A percentile compares a stretch with the other conserved stretches of the same genome.
Evolutionary conservation across 2,888 invertebrate genomes (phyloP).

Genomic region (Lasioglossum marginatum): DNA sequence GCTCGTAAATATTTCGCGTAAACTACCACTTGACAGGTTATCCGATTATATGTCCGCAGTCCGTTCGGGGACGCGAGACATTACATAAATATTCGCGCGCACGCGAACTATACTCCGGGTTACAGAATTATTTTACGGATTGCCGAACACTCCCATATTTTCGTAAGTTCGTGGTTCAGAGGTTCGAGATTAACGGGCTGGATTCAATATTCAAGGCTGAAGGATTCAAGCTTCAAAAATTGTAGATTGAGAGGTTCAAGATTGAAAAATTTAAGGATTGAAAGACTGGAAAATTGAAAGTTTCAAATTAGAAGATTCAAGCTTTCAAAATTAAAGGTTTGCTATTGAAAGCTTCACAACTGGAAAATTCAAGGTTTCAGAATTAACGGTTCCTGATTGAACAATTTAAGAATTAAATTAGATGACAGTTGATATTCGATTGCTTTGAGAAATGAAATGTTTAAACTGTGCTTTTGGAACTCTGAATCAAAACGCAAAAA

Average conservation of each 20-base stretch:
- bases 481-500: not conserved
- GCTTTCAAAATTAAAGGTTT: no score
- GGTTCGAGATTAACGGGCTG: not conserved
- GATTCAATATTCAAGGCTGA: not conserved
- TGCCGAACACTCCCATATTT: not conserved
- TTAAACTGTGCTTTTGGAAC: not conserved
- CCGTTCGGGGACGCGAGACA: constrained; percentile 47
- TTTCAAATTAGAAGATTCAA: not conserved
- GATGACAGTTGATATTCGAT: no score
- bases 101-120: not conserved
- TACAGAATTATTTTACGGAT: not conserved
- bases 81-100: constrained; percentile 58
- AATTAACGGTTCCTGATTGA: no score
- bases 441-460: no score
- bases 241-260: not conserved
- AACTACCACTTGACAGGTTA: constrained; percentile 58
- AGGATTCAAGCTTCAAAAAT: not conserved
- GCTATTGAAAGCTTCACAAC: no score
- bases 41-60: constrained; percentile 61
- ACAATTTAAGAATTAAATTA: no score
- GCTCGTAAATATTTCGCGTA: constrained; percentile 62
- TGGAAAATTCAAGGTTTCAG: no score
- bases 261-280: no score
- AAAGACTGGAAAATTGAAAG: not conserved
- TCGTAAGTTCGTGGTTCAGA: not conserved